Evolutionary conservation across 2,797 vertebrate species (phyloP).

Genomic region (Ctenochaetus hawaiiensis): DNA sequence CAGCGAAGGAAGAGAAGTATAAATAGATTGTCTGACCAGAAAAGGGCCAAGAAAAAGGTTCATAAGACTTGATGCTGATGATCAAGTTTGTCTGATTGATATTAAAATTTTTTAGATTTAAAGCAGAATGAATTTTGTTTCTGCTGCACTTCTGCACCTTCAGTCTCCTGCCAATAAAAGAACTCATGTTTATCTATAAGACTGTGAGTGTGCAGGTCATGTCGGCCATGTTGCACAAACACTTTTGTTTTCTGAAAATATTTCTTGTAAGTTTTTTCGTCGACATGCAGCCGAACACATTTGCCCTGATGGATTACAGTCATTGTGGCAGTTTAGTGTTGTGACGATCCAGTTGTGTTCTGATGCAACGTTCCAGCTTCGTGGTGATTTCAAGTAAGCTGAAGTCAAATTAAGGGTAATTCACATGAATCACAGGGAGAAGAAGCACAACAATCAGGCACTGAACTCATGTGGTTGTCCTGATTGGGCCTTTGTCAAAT

Average conservation of each 20-base stretch:
- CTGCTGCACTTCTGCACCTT: too few relatives aligned
- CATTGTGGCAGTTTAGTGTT: too few relatives aligned
- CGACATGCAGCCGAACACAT: too few relatives aligned
- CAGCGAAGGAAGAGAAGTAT: constrained; percentile 10
- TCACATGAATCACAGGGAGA: background rate
- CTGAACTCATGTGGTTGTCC: background rate
- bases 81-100: constrained; percentile 9
- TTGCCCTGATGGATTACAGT: background rate
- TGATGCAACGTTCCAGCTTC: background rate
- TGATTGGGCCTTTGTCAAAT: constrained; percentile 1
- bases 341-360: background rate
- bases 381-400: background rate
- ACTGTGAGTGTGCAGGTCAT: background rate
- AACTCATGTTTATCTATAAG: background rate
- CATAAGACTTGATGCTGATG: too few relatives aligned
- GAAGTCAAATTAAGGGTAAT: background rate
- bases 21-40: constrained; percentile 17
- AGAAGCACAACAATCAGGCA: background rate
- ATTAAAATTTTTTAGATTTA: too few relatives aligned
- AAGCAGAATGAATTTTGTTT: too few relatives aligned
- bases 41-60: background rate
- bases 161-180: background rate
- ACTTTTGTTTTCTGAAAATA: background rate
- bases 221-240: background rate
- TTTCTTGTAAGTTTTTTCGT: background rate